These are phyloP conservation scores for Promerops cafer DNA, from an alignment of 2,113 vertebrate genomes.

Conservation along the genomic window DNA sequence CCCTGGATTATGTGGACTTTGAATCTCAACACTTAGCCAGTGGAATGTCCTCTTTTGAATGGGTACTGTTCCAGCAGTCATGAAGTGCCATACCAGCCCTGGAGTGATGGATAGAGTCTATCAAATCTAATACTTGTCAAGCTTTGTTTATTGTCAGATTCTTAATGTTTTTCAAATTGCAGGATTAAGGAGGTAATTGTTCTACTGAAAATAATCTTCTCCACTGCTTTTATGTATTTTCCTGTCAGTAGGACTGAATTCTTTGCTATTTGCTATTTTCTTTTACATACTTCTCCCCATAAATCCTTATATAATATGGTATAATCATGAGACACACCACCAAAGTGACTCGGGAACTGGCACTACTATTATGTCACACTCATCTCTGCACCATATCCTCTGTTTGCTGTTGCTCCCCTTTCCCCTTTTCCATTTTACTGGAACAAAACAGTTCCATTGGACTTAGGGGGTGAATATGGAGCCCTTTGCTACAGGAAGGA, in stretches of 20 bases:
- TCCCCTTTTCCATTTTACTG: background rate
- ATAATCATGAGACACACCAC: background rate
- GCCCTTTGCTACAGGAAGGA: background rate
- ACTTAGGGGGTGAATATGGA: background rate
- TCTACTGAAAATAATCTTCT: background rate
- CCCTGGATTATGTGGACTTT: background rate
- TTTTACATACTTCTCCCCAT: background rate
- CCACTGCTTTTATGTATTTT: background rate
- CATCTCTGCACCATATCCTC: background rate
- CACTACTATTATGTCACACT: background rate
- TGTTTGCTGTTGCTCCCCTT: background rate
- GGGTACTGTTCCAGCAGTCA: background rate
- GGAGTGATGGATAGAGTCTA: background rate
- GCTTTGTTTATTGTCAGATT: background rate
- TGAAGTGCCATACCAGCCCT: background rate
- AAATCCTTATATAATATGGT: background rate
- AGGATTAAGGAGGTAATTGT: background rate
- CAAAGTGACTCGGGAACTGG: background rate
- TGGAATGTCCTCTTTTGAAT: background rate
- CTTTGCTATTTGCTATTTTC: background rate
- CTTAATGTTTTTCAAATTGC: background rate
- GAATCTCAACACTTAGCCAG: background rate
- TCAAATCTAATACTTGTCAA: background rate
- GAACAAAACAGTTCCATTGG: background rate
- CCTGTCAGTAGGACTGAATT: background rate